Percentiles rank a stretch among this genome's conserved stretches.
phyloP scores from a whole-genome alignment of 2,797 vertebrate genomes.

The Tangara arthus region DNA sequence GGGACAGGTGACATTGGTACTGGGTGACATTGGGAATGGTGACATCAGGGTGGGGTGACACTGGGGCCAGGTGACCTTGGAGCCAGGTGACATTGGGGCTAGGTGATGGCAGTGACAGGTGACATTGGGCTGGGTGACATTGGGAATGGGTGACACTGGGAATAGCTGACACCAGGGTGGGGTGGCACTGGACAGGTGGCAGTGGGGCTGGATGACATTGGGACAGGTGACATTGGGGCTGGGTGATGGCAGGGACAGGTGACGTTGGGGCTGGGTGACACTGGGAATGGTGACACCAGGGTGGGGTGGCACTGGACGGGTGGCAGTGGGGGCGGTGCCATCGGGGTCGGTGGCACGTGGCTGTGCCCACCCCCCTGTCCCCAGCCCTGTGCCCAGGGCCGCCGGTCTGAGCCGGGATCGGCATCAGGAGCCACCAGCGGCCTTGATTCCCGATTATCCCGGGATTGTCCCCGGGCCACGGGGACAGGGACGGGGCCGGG shows the following conservation, averaged over 20 bases:
- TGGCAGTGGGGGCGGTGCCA: not conserved
- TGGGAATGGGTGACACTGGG: too few relatives aligned
- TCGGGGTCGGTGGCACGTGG: not conserved
- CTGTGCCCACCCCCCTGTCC: not conserved
- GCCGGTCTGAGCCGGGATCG: not conserved
- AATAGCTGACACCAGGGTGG: too few relatives aligned
- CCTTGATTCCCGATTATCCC: not conserved
- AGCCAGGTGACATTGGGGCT: too few relatives aligned
- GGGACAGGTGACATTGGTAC: too few relatives aligned
- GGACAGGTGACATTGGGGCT: too few relatives aligned
- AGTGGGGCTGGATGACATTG: too few relatives aligned
- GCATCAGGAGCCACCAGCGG: not conserved
- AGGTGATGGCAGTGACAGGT: too few relatives aligned
- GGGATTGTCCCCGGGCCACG: not conserved
- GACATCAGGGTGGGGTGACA: rapidly evolving
- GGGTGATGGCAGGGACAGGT: too few relatives aligned
- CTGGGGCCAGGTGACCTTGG: too few relatives aligned
- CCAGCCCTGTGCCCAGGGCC: not conserved
- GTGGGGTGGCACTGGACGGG: rapidly evolving
- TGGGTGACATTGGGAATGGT: too few relatives aligned
- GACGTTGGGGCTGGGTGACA: rapidly evolving
- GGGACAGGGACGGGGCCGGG: not conserved
- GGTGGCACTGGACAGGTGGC: too few relatives aligned
- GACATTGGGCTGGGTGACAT: too few relatives aligned
- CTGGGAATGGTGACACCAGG: rapidly evolving